phyloP scores from a whole-genome alignment of 1,140 invertebrate species.

The Drosophila tropicalis region DNA sequence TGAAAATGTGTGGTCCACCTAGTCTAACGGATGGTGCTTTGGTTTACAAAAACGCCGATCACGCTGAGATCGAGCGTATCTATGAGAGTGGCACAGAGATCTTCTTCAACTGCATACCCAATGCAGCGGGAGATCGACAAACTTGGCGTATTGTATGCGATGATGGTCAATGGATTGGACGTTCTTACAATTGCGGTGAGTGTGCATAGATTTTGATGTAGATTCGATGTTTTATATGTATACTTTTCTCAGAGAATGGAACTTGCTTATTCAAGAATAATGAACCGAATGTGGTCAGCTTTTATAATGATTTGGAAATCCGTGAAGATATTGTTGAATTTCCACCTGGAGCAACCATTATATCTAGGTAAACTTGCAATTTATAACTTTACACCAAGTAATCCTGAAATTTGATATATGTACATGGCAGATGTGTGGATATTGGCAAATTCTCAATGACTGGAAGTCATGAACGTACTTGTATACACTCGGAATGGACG shows the following conservation, averaged over 20 bases:
- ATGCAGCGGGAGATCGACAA: slow-evolving; percentile 90
- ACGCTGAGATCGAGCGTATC: slow-evolving; percentile 82
- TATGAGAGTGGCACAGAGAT: slow-evolving; percentile 92
- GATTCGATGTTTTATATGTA: neutral
- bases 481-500: slow-evolving; percentile 90
- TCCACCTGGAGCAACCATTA: slow-evolving; percentile 88
- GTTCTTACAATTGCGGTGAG: slow-evolving; percentile 89
- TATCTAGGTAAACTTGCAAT: slow-evolving; percentile 84
- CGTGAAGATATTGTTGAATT: slow-evolving; percentile 90
- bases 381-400: too few relatives aligned
- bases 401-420: too few relatives aligned
- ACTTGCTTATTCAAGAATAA: slow-evolving; percentile 90
- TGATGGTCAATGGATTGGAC: slow-evolving; percentile 91
- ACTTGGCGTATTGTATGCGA: slow-evolving; percentile 93
- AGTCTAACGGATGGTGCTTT: slow-evolving; percentile 71
- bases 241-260: slow-evolving; percentile 85
- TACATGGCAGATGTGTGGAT: slow-evolving; percentile 87
- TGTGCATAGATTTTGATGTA: neutral
- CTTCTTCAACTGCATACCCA: slow-evolving; percentile 91
- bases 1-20: slow-evolving; percentile 76
- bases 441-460: slow-evolving; percentile 89
- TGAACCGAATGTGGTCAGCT: slow-evolving; percentile 91
- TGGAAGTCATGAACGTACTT: slow-evolving; percentile 87
- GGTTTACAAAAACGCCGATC: slow-evolving; percentile 77
- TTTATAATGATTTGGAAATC: slow-evolving; percentile 90